Evolutionary conservation across 2,797 vertebrate species (phyloP).

Genomic region (Pseudocheirus occidentalis): DNA sequence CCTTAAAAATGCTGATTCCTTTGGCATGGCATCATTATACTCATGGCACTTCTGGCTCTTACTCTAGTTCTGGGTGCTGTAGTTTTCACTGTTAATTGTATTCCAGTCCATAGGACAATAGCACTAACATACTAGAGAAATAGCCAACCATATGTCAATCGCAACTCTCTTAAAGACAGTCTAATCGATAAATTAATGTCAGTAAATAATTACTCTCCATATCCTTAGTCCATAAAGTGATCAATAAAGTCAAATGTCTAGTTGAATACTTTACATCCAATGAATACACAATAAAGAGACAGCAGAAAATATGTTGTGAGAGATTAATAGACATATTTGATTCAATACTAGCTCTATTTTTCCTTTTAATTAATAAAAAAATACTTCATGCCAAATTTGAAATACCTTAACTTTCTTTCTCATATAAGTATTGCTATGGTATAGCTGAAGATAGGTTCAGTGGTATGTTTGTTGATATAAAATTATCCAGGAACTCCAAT

Average conservation of each 20-base stretch:
- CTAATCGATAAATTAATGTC: slow-evolving; percentile 91
- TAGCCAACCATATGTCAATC: slow-evolving; percentile 89
- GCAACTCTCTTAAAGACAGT: slow-evolving; percentile 86
- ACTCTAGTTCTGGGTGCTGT: too few species aligned
- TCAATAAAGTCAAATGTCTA: slow-evolving; percentile 95
- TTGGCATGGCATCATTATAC: neutral
- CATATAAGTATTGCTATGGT: slow-evolving; percentile 27
- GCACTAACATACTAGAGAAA: slow-evolving; percentile 86
- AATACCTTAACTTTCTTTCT: slow-evolving; percentile 53
- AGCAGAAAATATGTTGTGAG: slow-evolving; percentile 67
- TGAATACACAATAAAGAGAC: slow-evolving; percentile 80
- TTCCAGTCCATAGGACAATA: slow-evolving; percentile 38
- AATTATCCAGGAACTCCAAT: slow-evolving; percentile 59
- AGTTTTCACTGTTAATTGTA: neutral
- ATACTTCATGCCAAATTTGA: slow-evolving; percentile 61
- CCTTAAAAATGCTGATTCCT: neutral
- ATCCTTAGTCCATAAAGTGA: slow-evolving; percentile 90
- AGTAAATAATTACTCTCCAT: slow-evolving; percentile 92
- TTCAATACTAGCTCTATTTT: slow-evolving; percentile 46
- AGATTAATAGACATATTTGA: slow-evolving; percentile 74
- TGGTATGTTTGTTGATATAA: slow-evolving; percentile 64
- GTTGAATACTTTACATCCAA: slow-evolving; percentile 86
- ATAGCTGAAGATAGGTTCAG: slow-evolving; percentile 59
- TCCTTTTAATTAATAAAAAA: slow-evolving; percentile 67
- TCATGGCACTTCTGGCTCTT: neutral